Conservation (phyloP, 2,888 invertebrate genomes). For the Cataglyphis albicans region DNA sequence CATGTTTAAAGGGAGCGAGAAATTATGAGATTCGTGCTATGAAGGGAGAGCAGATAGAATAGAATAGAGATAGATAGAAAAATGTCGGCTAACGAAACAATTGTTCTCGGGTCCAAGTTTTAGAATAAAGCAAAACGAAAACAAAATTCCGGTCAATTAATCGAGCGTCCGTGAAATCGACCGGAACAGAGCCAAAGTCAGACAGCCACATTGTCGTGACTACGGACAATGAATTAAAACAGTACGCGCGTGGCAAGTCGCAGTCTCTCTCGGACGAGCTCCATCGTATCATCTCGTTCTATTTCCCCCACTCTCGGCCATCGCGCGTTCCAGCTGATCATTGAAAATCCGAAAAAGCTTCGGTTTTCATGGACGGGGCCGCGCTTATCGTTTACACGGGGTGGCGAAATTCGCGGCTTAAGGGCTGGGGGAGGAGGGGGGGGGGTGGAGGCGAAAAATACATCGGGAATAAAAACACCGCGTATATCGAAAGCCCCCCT, state of each 20-base stretch:
- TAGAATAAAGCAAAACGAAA: conserved; percentile 69
- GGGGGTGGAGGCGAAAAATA: conserved; percentile 18
- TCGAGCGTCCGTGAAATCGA: conserved; percentile 64
- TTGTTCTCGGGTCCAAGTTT: conserved; percentile 36
- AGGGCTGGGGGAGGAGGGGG: neutral
- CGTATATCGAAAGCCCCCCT: conserved; percentile 60
- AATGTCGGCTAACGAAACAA: conserved; percentile 46
- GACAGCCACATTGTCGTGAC: conserved; percentile 68
- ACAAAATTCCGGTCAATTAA: conserved; percentile 68
- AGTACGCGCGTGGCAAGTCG: conserved; percentile 72
- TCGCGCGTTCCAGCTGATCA: conserved; percentile 50
- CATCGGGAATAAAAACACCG: conserved; percentile 61
- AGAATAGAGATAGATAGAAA: neutral
- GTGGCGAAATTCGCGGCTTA: conserved; percentile 59
- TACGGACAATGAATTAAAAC: conserved; percentile 77
- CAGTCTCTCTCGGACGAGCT: conserved; percentile 68
- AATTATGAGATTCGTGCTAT: neutral
- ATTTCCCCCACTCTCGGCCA: neutral
- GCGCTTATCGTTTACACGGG: conserved; percentile 25
- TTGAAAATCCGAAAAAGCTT: conserved; percentile 50
- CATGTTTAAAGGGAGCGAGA: neutral
- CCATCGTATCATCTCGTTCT: conserved; percentile 55
- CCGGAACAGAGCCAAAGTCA: conserved; percentile 52
- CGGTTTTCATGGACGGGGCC: conserved; percentile 51
- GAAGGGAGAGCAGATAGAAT: no score